Base-by-base conservation (phyloP, 2,888 invertebrate genomes). In the Epinotia nisella region DNA sequence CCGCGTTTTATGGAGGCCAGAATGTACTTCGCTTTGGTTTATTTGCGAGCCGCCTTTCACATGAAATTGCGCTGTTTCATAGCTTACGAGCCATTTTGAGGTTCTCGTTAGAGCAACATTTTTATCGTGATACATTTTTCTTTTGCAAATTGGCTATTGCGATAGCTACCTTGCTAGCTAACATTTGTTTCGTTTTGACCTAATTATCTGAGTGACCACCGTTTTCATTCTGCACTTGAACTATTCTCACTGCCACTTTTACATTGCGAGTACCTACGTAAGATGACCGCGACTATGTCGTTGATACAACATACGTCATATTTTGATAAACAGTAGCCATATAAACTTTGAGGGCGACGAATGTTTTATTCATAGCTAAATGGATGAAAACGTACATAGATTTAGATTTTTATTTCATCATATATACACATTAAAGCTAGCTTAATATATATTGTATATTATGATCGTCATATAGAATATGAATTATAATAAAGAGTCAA, bases 51-150 rank as follows among this genome's bases (percentile, higher is more conserved):
- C 88, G 87, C 90, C 88, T 91, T 89, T 87, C 91, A 89, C 90
- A 86, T 91, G 91, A 91, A 91, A 92, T 91, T 90, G 90, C 90
- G 87, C 87, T 91, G 89, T 91, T 92, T 92, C 92, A 90, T 92
- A 89, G 91, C 91, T 90, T 89, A 90, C 87, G 89, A 89, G 89
- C 87, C 87, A 85, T 90, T 92, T 90, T 90, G 88, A 88, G 88
- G 87, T 84, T 87, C 91, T 89, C 87, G 90, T 91, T 89, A 90
- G 82, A 84, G 86, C 80, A 82, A 89, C 83, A 89, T 87, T 90
- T 90, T 90, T 90, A 90, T 87, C 85, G 85, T 83, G 84, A 88
- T 87, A 83, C 88, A 85, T 87, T 88, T 86, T 87, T 85, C 82
- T 83, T 66, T 84, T 84, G 80, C 82, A 88, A 88, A 89, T 90